Evolutionary conservation across 2,113 vertebrate genomes (phyloP), one percentile per base, ranked within the genome.

Genomic region (Tretioscincus oriximinensis): DNA sequence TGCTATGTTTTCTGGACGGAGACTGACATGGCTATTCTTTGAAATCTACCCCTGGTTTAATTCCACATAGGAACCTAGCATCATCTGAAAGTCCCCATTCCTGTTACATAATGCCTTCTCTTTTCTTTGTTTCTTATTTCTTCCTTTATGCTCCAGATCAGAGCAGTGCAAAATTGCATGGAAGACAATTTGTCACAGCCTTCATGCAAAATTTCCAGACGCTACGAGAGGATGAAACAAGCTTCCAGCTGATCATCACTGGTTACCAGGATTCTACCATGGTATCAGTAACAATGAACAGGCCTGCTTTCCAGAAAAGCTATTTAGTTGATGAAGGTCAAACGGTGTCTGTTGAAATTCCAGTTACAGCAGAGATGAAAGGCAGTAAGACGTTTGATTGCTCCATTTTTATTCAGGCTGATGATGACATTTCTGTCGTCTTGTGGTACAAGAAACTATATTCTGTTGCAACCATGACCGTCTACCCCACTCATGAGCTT

Each of bases 131-230:
- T 28, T n/a, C 22, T 8, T 63, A 14, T 54, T 54, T 54, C 51
- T 54, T 54, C 12, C 51, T 14, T 11, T 54, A 54, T 14, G 7
- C 51, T 54, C 8, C 58, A 80, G 78, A 20, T 63, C 58, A 63
- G 6, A 28, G 41, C n/a, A 72, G 41, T 14, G 41, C 78, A 24
- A 47, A 20, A 21, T 65, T 28, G 20, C 68, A 80, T 0, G 78
- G 78, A 6, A 80, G 72, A 49, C 69, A 66, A n/a, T 81, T 81
- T 28, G 51, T 81, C 70, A 54, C 61, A 2, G 78, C 70, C 45
- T 81, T 81, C 61, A 73, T 81, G 78, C 28, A 81, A 26, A 81
- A 80, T 51, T 80, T 71, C 29, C 67, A 80, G 77, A 71, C 77
- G 8, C 72, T 5, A 1, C 22, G 41, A 21, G 54, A 70, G 9